Evolutionary conservation across 2,113 vertebrate genomes (phyloP), one percentile per base, ranked within the genome.

Genomic region (Takifugu bimaculatus): DNA sequence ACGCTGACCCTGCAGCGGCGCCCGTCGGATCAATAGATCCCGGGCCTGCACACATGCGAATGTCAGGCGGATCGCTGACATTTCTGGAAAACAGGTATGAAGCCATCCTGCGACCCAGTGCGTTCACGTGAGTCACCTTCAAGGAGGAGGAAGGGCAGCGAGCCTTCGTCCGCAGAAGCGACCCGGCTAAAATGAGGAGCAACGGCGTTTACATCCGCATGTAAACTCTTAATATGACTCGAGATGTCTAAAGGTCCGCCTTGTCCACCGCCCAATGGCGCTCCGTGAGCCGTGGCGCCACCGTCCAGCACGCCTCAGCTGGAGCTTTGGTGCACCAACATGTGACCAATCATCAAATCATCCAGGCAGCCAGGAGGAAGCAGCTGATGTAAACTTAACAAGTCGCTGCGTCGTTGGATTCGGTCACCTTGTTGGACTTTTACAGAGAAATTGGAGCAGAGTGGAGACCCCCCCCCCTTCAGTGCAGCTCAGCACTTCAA

Each of bases 1-100:
- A 85, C 79, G 82, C 77, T 80, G 78, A 85, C 81, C 81, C 74
- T 71, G 79, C 83, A 83, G 74, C 81, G 76, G 51, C 25, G 54
- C 74, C 54, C 68, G 60, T 27, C 58, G 1, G 80, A 87, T 86
- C 87, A 65, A 87, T 86, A 75, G 56, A 62, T 50, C 63, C 78
- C 6, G 4, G 2, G 5, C 14, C 47, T 62, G 72, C 51, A 68
- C 50, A 56, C 53, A 48, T 50, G 32, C 58, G 26, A 12, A 65
- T 45, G 66, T 11, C 15, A 26, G 32, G 50, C 50, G 54, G 56
- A 54, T 48, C 13, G 50, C 67, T 50, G 56, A 39, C 1, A 10
- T 9, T 20, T 39, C 5, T 39, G 35, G 35, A 39, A 39, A 39
- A 39, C 35, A 39, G 44, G 44, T 15, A 14, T 0, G 44, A 45